Conservation (phyloP, 2,888 invertebrate species). For the Syritta pipiens region DNA sequence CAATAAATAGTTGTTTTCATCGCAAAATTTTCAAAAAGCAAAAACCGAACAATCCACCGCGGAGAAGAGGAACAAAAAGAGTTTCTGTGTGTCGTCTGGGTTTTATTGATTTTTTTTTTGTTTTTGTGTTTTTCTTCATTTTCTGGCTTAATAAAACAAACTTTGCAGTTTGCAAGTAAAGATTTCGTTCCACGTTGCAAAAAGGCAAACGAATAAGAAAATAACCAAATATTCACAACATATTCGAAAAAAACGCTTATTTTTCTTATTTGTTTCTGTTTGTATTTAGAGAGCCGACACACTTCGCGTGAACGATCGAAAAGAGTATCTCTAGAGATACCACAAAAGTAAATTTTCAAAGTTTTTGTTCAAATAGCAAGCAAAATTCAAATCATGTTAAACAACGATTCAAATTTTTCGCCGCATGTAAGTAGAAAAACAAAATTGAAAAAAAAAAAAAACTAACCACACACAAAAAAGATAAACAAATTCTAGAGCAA, state of each 20-base stretch:
- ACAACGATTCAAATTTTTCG: slow-evolving; percentile 73
- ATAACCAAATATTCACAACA: background rate
- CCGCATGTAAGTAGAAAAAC: slow-evolving; percentile 74
- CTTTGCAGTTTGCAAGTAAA: too few relatives aligned
- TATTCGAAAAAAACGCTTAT: slow-evolving; percentile 4
- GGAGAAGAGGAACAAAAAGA: slow-evolving; percentile 20
- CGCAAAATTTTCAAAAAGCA: background rate
- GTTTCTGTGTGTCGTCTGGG: slow-evolving; percentile 60
- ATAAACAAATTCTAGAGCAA: slow-evolving; percentile 27
- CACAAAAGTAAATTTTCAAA: slow-evolving; percentile 22
- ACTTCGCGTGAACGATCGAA: slow-evolving; percentile 8
- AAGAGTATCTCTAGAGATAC: slow-evolving; percentile 53
- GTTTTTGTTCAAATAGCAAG: slow-evolving; percentile 45
- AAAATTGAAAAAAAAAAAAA: slow-evolving; percentile 20
- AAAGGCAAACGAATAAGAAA: slow-evolving; percentile 19
- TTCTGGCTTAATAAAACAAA: too few relatives aligned
- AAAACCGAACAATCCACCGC: slow-evolving; percentile 1
- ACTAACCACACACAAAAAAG: too few relatives aligned
- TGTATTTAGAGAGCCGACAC: slow-evolving; percentile 6
- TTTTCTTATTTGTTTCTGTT: slow-evolving; percentile 11
- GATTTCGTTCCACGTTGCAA: too few relatives aligned
- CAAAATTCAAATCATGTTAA: slow-evolving; percentile 74
- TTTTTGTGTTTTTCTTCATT: slow-evolving; percentile 44
- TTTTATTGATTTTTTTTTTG: slow-evolving; percentile 63
- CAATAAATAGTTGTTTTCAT: too few relatives aligned